phyloP scores from a whole-genome alignment of 2,888 invertebrate genomes.

The Cremastobaeus sp. region DNA sequence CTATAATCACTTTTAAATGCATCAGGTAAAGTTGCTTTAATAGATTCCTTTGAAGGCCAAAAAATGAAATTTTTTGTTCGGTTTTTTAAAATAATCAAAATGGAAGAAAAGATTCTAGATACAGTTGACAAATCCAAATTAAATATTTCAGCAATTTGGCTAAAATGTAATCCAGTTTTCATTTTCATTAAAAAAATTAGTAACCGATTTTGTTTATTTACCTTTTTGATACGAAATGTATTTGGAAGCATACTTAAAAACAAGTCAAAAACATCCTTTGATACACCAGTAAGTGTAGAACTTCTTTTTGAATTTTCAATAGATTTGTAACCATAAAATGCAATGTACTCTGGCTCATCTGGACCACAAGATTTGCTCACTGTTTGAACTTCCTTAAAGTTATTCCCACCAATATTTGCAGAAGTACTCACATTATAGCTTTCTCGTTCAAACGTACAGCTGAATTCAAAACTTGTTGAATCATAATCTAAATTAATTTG shows the following conservation, averaged over 20 bases:
- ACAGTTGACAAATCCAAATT: constrained; percentile 6
- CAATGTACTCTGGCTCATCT: not conserved
- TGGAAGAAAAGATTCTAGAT: constrained; percentile 21
- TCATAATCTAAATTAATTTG: too few relatives aligned
- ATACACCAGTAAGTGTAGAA: constrained; percentile 49
- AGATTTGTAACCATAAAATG: constrained; percentile 14
- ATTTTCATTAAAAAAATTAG: constrained; percentile 61
- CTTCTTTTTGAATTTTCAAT: constrained; percentile 9
- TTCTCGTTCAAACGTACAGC: constrained; percentile 7
- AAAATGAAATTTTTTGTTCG: constrained; percentile 54
- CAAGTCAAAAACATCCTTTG: constrained; percentile 46
- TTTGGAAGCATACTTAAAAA: constrained; percentile 49
- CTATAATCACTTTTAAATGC: constrained; percentile 56
- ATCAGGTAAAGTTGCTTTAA: constrained; percentile 65
- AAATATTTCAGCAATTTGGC: constrained; percentile 9
- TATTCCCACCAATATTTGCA: constrained; percentile 19
- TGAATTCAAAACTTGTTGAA: constrained; percentile 11
- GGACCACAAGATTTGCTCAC: constrained; percentile 13
- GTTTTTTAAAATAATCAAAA: constrained; percentile 9
- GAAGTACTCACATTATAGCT: constrained; percentile 6
- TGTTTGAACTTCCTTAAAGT: constrained; percentile 1
- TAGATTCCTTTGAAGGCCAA: constrained; percentile 58
- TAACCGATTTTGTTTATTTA: constrained; percentile 53
- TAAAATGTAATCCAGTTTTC: constrained; percentile 47
- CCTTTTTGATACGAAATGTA: constrained; percentile 21